Base-by-base conservation (phyloP, 2,113 vertebrate genomes). In the Brachyhypopomus occidentalis region DNA sequence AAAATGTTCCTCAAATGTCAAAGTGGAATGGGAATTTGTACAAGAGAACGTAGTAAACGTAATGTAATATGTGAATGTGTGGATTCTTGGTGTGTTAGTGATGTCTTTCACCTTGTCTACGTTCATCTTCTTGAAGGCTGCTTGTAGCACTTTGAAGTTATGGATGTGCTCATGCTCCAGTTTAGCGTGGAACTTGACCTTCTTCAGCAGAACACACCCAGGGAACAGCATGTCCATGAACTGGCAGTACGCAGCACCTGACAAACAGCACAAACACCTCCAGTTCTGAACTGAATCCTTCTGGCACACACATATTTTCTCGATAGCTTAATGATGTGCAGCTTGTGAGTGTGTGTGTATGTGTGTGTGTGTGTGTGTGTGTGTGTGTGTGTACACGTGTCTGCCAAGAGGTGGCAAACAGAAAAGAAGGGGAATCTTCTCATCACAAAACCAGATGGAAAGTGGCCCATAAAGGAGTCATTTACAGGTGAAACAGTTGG, bases 151-250 rank as follows among this genome's bases (percentile, higher is more conserved):
- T 89, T 98, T 99, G 93, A 99, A 99, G 89, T 99, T 98, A 89
- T 97, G 94, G 89, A 99, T 99, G 87, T 94, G 97, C 83, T 98
- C 97, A 0, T 98, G 97, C 78, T 99, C 97, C 90, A 98, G 88
- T 80, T 96, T 96, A 75, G 96, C 96, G 52, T 96, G 96, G 84
- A 98, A 98, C 89, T 97, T 99, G 71, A 98, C 95, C 91, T 96
- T 99, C 85, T 97, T 95, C 88, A 99, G 87, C 88, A 97, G 91
- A 78, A 99, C 92, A 72, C 96, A 97, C 72, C 97, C 96, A 0
- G 97, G 97, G 91, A 99, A 99, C 84, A 99, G 91, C 96, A 99
- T 98, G 92, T 98, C 97, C 97, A 99, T 99, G 89, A 98, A 98
- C 92, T 99, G 97, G 90, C 97, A 99, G 83, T 98, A 98, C 0